These are phyloP conservation scores for Morinoia aosen DNA, from an alignment of 2,888 invertebrate genomes.

Conservation along the genomic window DNA sequence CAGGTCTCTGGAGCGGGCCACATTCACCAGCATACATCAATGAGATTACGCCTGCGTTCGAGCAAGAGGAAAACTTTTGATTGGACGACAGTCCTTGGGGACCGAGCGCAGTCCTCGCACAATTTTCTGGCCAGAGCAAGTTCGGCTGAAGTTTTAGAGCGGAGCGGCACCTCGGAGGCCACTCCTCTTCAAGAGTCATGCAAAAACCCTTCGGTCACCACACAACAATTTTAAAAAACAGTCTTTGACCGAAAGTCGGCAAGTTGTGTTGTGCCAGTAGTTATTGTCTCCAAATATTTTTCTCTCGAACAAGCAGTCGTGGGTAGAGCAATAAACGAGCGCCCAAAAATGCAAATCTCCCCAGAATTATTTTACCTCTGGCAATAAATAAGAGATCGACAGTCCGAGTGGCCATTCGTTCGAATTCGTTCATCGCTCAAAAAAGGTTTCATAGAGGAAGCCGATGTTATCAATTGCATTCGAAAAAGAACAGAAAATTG, in stretches of 20 bases:
- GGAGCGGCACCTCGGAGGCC: conserved; percentile 30
- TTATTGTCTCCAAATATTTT: background rate
- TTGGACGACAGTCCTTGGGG: conserved; percentile 40
- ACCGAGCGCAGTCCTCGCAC: conserved; percentile 19
- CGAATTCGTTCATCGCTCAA: background rate
- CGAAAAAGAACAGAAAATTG: background rate
- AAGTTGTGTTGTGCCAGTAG: background rate
- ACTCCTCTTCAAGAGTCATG: conserved; percentile 20
- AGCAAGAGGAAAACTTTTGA: conserved; percentile 49
- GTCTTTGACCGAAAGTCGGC: background rate
- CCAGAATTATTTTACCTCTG: background rate
- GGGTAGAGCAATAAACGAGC: background rate
- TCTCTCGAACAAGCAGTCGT: background rate
- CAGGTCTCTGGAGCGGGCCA: conserved; percentile 22
- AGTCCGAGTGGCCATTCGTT: background rate
- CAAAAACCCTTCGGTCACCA: background rate
- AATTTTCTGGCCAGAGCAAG: conserved; percentile 43
- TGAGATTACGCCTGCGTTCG: conserved; percentile 50
- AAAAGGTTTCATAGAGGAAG: background rate
- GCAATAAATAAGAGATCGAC: background rate
- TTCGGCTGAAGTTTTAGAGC: conserved; percentile 47
- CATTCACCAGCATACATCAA: conserved; percentile 48
- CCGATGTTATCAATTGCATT: background rate
- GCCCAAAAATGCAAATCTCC: background rate
- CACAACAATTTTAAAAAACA: conserved; percentile 10